These are phyloP conservation scores for Eudemis profundana DNA, from an alignment of 2,888 invertebrate species.

Conservation along the genomic window DNA sequence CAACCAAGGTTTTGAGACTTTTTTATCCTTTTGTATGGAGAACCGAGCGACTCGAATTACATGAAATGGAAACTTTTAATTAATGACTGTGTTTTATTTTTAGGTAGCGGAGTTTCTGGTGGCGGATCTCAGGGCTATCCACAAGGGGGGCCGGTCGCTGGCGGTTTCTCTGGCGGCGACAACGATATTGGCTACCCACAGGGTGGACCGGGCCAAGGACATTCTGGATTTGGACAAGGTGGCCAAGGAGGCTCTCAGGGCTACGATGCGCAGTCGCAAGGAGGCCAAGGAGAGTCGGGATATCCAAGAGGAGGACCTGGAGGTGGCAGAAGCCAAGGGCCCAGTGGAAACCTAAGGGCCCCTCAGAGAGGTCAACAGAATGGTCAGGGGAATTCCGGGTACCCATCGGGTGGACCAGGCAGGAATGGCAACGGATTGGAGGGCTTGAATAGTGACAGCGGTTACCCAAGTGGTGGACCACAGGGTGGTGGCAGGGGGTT, in stretches of 20 bases:
- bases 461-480: constrained; percentile 59
- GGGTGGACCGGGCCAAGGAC: constrained; percentile 49
- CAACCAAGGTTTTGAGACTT: too few species aligned
- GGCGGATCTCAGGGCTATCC: constrained; percentile 46
- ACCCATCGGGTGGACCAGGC: constrained; percentile 58
- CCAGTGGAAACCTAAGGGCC: constrained; percentile 40
- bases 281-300: constrained; percentile 46
- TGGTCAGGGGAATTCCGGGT: constrained; percentile 54
- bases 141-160: constrained; percentile 51
- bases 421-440: constrained; percentile 45
- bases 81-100: not conserved
- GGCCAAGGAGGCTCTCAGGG: constrained; percentile 48
- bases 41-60: too few species aligned
- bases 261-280: constrained; percentile 45
- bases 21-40: too few species aligned
- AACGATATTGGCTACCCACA: constrained; percentile 54
- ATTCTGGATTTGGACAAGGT: constrained; percentile 46
- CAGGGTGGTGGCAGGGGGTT: constrained; percentile 48
- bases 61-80: too few species aligned
- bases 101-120: constrained; percentile 22
- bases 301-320: constrained; percentile 51
- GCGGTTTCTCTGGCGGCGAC: constrained; percentile 53
- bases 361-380: constrained; percentile 42
- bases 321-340: constrained; percentile 31
- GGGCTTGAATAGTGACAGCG: constrained; percentile 44